phyloP scores from a whole-genome alignment of 2,113 vertebrate species.

The Equus quagga region DNA sequence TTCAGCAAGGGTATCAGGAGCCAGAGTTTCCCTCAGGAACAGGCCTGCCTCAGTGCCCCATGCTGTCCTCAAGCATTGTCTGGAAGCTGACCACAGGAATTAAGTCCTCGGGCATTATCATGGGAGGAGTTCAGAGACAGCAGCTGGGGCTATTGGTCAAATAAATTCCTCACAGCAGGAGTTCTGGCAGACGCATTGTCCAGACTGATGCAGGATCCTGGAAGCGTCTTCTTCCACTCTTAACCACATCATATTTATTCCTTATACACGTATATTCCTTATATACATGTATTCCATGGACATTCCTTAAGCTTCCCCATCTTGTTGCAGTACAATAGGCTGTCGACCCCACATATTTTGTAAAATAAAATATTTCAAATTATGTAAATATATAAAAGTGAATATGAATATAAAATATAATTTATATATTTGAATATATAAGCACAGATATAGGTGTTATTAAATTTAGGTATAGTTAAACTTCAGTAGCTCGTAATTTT shows the following conservation, averaged over 20 bases:
- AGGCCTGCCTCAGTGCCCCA: not conserved
- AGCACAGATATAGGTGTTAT: not conserved
- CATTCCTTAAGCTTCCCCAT: not conserved
- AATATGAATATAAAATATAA: not conserved
- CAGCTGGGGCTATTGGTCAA: not conserved
- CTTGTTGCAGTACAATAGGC: not conserved
- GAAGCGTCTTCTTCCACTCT: not conserved
- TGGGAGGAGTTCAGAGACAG: not conserved
- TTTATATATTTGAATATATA: not conserved
- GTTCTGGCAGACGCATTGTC: not conserved
- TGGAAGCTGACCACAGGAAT: not conserved
- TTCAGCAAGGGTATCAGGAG: not conserved
- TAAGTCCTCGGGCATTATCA: rapidly evolving
- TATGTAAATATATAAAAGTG: not conserved
- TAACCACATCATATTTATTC: not conserved
- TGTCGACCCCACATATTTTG: not conserved
- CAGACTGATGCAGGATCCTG: not conserved
- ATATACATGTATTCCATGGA: not conserved
- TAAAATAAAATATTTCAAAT: not conserved
- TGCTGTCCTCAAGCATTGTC: not conserved
- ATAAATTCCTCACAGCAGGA: not conserved
- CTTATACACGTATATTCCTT: not conserved
- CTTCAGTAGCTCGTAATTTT: not conserved
- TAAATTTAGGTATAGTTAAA: not conserved
- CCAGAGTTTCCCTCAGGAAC: too few relatives aligned